Evolutionary conservation across 92 coral and sea anemone species (phyloP), one percentile per base, ranked within the genome.

Genomic region (Siderastrea siderea): DNA sequence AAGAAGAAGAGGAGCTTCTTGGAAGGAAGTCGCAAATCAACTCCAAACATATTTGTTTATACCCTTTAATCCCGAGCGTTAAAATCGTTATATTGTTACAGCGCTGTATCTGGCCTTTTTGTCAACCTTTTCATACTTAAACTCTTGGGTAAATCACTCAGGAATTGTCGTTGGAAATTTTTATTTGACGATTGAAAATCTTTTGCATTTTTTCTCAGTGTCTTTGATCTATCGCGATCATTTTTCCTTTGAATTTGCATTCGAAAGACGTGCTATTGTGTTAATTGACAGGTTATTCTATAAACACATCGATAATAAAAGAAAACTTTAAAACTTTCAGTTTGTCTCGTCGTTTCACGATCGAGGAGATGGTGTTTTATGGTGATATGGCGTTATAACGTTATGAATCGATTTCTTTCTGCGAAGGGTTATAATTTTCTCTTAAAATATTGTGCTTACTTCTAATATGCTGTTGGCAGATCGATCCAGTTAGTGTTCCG

Each of bases 201-300:
- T 80, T 53, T 67, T 51, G 26, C 26, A 19, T 69, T 4, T 1
- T 47, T 13, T 71, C 13, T 57, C 6, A 38, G 7, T 73, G 74
- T 13, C 19, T 54, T 68, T 44, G 8, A 51, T 62, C 12, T 70
- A 49, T 84, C 64, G 81, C 72, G 70, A 84, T 74, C 87, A 47
- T 60, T 47, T 53, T 38, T 62, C 67, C 46, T 3, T 70, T 69
- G 54, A 48, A 84, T 84, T 84, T 84, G 72, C 91, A 81, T 82
- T 38, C 74, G 77, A 61, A 82, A 52, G 65, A 19, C 46, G 54
- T 69, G 53, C 59, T 45, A 45, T 81, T 74, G 78, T 78, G 10
- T 51, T 19, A 12, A 16, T 16, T 59, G 83, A 65, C 84, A 79
- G 84, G 86, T 77, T 62, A 58, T 64, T 61, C 69, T 87, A 48